Base-by-base conservation (phyloP, 2,113 vertebrate species). In the Sinocyclocheilus anophthalmus region DNA sequence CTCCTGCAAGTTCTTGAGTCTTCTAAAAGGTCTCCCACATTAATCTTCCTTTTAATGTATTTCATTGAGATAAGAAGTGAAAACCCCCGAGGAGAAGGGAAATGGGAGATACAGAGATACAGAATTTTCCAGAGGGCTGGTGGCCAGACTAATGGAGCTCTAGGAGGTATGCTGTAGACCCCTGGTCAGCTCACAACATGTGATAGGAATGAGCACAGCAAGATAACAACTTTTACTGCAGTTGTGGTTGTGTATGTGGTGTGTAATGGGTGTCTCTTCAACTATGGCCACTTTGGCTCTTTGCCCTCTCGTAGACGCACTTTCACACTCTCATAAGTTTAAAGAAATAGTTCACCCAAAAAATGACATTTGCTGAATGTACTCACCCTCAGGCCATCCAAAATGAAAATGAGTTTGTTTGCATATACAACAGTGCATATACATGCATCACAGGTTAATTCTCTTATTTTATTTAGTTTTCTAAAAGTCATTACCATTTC, bases 1-100 rank as follows among this genome's bases (percentile, higher is more conserved):
- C 78, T 85, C 85, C 75, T 45, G 75, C 61, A 85, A 83, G 79
- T 87, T 87, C 85, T 59, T 37, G 59, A 61, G 53, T 87, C 73
- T 82, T 87, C 13, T 79, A 76, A 90, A 90, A 90, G 89, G 89
- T 90, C 89, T 87, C 45, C n/a, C 80, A 79, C 87, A 90, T 90
- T 90, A 88, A 88, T 90, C 89, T 90, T 88, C 83, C 37, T 69
- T 87, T 77, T 90, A 87, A 85, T 88, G 75, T 61, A 86, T 87
- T 90, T 87, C 73, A 83, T 57, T 50, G 67, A 75, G 87, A 90
- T 90, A 86, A 88, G 83, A 65, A 79, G 30, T n/a, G 65, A 82
- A 42, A 59, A 37, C 39, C 85, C 57, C 87, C 7, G 10, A 65
- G 75, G 83, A 83, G 63, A 16, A 83, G 61, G 45, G 63, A 13